phyloP scores from a whole-genome alignment of 2,797 vertebrate genomes.

The Spinus pinus region DNA sequence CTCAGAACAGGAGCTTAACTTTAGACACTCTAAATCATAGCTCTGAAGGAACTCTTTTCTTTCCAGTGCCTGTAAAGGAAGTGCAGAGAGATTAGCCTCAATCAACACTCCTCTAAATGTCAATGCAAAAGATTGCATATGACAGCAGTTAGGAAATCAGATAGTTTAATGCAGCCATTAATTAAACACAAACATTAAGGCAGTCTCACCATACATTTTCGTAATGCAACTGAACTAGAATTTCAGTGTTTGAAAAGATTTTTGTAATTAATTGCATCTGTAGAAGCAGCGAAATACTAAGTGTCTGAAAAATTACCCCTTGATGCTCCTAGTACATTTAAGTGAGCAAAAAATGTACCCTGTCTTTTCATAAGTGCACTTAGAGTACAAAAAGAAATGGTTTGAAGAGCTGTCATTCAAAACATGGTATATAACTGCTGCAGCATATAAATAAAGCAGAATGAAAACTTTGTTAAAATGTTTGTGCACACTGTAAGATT shows the following conservation, averaged over 20 bases:
- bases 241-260: conserved; percentile 9
- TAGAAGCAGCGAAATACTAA: neutral
- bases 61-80: conserved; percentile 19
- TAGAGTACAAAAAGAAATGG: neutral
- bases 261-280: conserved; percentile 19
- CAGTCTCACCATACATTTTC: neutral
- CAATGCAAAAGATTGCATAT: neutral
- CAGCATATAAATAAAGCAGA: conserved; percentile 35
- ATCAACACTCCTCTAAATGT: conserved; percentile 16
- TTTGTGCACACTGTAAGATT: neutral
- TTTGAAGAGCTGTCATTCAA: neutral
- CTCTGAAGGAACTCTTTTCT: conserved; percentile 39
- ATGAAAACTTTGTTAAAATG: conserved; percentile 20
- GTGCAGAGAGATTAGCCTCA: conserved; percentile 28
- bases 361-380: neutral
- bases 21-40: neutral
- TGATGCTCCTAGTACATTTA: neutral
- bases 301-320: conserved; percentile 1
- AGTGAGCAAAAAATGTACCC: neutral
- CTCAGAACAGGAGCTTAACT: conserved; percentile 9
- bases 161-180: conserved; percentile 27
- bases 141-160: neutral
- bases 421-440: neutral
- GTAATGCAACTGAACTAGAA: neutral
- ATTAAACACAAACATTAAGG: conserved; percentile 32